Conservation (phyloP, 2,113 vertebrate genomes). For the Mustelus asterias region DNA sequence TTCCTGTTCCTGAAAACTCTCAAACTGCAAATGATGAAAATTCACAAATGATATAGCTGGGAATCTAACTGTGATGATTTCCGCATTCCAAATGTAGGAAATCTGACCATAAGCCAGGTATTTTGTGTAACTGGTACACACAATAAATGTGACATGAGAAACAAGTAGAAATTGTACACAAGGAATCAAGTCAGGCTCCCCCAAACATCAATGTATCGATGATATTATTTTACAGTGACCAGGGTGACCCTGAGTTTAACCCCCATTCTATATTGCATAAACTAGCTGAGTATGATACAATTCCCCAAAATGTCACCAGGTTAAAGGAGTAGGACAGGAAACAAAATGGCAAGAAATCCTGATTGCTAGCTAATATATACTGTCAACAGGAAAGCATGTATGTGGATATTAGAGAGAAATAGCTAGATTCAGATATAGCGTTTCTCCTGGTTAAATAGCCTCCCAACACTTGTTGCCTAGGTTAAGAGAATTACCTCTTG, state of each 20-base stretch:
- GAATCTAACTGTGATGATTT: neutral
- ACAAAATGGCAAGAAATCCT: neutral
- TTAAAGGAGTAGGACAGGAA: neutral
- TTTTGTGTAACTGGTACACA: neutral
- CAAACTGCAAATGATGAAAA: neutral
- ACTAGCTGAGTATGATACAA: neutral
- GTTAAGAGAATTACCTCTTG: neutral
- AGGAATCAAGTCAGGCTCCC: neutral
- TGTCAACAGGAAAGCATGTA: neutral
- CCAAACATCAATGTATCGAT: neutral
- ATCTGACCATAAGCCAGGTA: neutral
- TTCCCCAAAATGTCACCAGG: neutral
- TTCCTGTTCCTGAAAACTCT: neutral
- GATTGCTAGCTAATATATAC: neutral
- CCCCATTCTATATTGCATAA: neutral
- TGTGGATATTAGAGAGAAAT: neutral
- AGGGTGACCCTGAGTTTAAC: neutral
- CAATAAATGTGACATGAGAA: neutral
- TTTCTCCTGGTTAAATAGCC: neutral
- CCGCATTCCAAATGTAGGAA: neutral
- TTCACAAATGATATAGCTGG: neutral
- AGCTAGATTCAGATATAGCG: neutral
- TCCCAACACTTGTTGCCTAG: neutral
- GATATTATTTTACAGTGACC: neutral
- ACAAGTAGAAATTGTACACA: neutral